Percentiles rank a stretch among this genome's conserved stretches.
These are phyloP conservation scores for Sprattus sprattus DNA, from an alignment of 2,113 vertebrate species.

Conservation along the genomic window DNA sequence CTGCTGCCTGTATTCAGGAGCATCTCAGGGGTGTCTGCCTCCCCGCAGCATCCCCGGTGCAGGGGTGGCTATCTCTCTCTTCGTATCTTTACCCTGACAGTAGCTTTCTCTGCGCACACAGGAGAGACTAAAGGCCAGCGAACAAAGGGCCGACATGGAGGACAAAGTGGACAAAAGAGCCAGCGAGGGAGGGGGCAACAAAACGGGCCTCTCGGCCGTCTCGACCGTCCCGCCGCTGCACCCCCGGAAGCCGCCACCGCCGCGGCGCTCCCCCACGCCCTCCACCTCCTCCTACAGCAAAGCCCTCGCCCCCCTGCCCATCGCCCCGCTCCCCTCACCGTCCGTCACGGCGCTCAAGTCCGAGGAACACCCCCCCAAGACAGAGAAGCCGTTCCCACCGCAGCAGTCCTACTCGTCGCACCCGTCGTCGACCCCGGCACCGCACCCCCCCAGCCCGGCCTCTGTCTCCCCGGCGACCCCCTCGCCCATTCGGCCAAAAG, in stretches of 20 bases:
- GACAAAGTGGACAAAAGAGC: conserved; percentile 82
- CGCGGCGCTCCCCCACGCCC: conserved; percentile 71
- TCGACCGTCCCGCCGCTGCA: conserved; percentile 71
- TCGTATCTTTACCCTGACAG: not conserved
- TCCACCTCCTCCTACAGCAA: conserved; percentile 76
- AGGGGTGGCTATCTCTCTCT: not conserved
- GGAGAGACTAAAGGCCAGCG: conserved; percentile 89
- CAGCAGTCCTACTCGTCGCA: conserved; percentile 79
- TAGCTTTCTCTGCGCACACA: conserved; percentile 52
- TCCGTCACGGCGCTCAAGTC: conserved; percentile 79
- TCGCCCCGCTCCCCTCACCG: conserved; percentile 76
- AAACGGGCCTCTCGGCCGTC: conserved; percentile 70
- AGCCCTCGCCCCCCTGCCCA: conserved; percentile 75
- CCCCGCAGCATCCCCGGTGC: not conserved
- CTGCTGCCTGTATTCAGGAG: not conserved
- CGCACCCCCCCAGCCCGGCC: conserved; percentile 72
- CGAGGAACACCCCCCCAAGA: conserved; percentile 83
- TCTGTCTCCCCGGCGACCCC: conserved; percentile 71
- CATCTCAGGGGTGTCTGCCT: not conserved
- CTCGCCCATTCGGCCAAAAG: conserved; percentile 80
- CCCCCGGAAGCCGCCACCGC: conserved; percentile 75
- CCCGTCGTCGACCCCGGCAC: conserved; percentile 79
- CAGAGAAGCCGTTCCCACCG: conserved; percentile 76
- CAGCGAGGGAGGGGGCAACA: conserved; percentile 71
- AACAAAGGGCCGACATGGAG: conserved; percentile 82